Conservation (phyloP, 1,140 invertebrate species). For the Drosophila kohkoa region DNA sequence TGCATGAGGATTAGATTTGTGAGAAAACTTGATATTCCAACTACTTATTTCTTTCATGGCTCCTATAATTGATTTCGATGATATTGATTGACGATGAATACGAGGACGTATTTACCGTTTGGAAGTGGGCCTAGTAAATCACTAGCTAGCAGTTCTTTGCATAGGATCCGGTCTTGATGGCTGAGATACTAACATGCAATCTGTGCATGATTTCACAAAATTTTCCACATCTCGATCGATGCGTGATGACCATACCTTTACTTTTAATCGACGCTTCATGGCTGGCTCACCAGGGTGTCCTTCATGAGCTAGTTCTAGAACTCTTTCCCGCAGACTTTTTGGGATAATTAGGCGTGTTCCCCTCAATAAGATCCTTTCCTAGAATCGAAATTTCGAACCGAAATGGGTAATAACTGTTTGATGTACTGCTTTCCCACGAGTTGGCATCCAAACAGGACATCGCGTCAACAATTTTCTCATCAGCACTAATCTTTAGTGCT, state of each 20-base stretch:
- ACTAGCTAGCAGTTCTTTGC: too few species aligned
- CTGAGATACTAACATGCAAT: not conserved
- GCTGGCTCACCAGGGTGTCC: constrained; percentile 2
- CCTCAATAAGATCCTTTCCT: constrained; percentile 18
- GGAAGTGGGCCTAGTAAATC: too few species aligned
- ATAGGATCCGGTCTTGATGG: too few species aligned
- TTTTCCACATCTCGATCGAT: constrained; percentile 13
- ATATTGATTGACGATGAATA: too few species aligned
- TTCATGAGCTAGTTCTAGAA: not conserved
- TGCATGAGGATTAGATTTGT: too few species aligned
- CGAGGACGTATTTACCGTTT: too few species aligned
- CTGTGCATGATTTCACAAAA: constrained; percentile 21
- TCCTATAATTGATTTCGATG: too few species aligned
- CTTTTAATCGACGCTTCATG: constrained; percentile 6
- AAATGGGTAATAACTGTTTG: constrained; percentile 37
- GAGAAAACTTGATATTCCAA: too few species aligned
- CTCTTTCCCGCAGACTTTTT: constrained; percentile 31
- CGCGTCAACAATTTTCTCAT: constrained; percentile 33
- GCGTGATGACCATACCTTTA: constrained; percentile 15
- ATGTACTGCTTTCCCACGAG: constrained; percentile 17
- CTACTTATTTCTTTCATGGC: too few species aligned
- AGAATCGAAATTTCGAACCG: constrained; percentile 25
- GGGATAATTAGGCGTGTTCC: constrained; percentile 68
- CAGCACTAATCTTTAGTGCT: not conserved
- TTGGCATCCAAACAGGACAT: constrained; percentile 20